phyloP scores from a whole-genome alignment of 2,888 invertebrate species.

The Lamproptera curius region DNA sequence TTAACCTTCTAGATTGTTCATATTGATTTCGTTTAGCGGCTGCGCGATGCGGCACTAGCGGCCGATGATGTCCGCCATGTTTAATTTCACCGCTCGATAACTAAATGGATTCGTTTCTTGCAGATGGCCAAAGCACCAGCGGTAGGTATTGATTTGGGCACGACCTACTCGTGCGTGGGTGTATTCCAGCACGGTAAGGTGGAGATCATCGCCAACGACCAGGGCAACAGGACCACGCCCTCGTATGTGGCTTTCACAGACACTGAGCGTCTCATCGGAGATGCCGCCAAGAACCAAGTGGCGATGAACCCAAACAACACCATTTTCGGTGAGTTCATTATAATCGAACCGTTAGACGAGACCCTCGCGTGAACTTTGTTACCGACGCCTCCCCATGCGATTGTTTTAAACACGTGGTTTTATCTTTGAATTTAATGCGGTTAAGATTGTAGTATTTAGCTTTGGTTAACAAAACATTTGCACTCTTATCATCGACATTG shows the following conservation, averaged over 20 bases:
- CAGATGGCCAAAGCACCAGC: conserved; percentile 88
- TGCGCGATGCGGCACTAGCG: conserved; percentile 16
- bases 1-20: conserved; percentile 53
- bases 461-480: too few relatives aligned
- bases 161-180: conserved; percentile 96
- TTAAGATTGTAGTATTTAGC: too few relatives aligned
- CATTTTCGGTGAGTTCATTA: conserved; percentile 82
- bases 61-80: conserved; percentile 11
- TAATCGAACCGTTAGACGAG: neutral
- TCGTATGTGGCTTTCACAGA: conserved; percentile 92
- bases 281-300: conserved; percentile 90
- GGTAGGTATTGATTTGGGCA: conserved; percentile 97
- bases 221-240: conserved; percentile 93
- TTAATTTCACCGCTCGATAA: neutral
- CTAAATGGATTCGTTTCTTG: conserved; percentile 27
- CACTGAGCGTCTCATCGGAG: conserved; percentile 89
- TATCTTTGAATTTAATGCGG: too few relatives aligned
- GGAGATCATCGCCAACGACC: conserved; percentile 94
- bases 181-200: conserved; percentile 95
- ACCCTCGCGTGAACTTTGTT: neutral
- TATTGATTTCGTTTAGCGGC: conserved; percentile 55
- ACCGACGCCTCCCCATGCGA: neutral
- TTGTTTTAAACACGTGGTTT: conserved; percentile 4
- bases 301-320: conserved; percentile 94
- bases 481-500: too few relatives aligned